Conservation (phyloP, 2,113 vertebrate genomes). For the Strigops habroptila region DNA sequence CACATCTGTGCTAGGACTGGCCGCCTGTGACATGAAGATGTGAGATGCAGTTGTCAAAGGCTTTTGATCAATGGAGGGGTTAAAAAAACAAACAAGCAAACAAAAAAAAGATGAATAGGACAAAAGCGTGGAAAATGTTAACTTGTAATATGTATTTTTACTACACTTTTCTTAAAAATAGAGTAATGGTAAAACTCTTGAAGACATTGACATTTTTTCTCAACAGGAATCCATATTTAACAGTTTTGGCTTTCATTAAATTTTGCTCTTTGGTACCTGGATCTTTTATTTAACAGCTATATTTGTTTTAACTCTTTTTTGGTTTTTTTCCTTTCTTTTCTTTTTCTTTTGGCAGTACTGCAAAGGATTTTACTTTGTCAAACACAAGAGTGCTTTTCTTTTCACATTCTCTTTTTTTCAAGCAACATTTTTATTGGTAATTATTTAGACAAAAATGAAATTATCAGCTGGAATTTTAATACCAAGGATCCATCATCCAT, state of each 20-base stretch:
- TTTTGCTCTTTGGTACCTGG: constrained; percentile 83
- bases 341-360: not conserved
- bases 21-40: not conserved
- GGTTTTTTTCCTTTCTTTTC: not conserved
- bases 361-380: constrained; percentile 31
- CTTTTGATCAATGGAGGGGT: constrained; percentile 51
- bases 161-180: constrained; percentile 87
- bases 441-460: constrained; percentile 68
- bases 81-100: constrained; percentile 6
- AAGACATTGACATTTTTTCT: constrained; percentile 81
- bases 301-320: constrained; percentile 74
- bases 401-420: constrained; percentile 63
- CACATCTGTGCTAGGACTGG: constrained; percentile 22
- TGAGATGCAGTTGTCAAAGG: constrained; percentile 52
- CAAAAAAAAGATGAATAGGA: constrained; percentile 4
- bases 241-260: constrained; percentile 83
- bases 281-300: constrained; percentile 80
- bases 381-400: constrained; percentile 21
- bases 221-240: constrained; percentile 80
- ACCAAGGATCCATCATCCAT: constrained; percentile 67
- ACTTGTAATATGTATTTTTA: constrained; percentile 88
- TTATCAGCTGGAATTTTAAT: constrained; percentile 68
- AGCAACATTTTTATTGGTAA: constrained; percentile 36
- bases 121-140: constrained; percentile 73
- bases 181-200: constrained; percentile 74